Conservation (phyloP, 2,797 vertebrate species). For the Zenarchopterus dispar region DNA sequence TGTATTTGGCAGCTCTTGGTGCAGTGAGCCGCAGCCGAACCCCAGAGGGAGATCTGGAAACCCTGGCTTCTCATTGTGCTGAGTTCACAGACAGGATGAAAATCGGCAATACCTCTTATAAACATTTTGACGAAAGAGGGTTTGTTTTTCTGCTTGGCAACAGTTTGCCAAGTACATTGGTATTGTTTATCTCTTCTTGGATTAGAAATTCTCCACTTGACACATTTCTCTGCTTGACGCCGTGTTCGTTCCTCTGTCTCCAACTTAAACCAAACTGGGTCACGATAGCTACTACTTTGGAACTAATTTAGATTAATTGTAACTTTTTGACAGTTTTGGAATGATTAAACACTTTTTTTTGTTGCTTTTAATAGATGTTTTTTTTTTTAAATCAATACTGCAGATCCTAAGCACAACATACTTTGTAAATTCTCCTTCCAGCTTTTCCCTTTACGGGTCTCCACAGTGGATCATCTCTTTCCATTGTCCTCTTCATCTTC, state of each 20-base stretch:
- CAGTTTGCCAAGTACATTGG: background rate
- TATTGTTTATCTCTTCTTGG: background rate
- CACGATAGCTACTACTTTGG: background rate
- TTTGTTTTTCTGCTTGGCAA: background rate
- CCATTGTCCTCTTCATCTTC: no score
- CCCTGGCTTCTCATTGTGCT: slow-evolving; percentile 12
- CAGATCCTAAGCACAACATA: no score
- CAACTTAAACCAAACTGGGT: background rate
- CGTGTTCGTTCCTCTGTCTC: background rate
- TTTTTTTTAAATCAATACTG: no score
- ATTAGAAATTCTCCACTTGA: background rate
- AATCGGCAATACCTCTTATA: background rate
- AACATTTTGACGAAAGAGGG: background rate
- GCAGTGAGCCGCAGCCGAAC: slow-evolving; percentile 14
- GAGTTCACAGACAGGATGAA: slow-evolving; percentile 5
- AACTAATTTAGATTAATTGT: no score
- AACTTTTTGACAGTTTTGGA: no score
- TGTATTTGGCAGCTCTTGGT: slow-evolving; percentile 20
- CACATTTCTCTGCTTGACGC: no score
- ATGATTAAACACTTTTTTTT: no score
- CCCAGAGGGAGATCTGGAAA: slow-evolving; percentile 16
- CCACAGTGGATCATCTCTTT: no score
- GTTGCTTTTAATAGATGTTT: no score
- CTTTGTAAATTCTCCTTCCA: no score
- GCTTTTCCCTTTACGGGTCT: no score